Evolutionary conservation across 2,888 invertebrate genomes (phyloP).

Genomic region (Liopterus haemorrhoidalis): DNA sequence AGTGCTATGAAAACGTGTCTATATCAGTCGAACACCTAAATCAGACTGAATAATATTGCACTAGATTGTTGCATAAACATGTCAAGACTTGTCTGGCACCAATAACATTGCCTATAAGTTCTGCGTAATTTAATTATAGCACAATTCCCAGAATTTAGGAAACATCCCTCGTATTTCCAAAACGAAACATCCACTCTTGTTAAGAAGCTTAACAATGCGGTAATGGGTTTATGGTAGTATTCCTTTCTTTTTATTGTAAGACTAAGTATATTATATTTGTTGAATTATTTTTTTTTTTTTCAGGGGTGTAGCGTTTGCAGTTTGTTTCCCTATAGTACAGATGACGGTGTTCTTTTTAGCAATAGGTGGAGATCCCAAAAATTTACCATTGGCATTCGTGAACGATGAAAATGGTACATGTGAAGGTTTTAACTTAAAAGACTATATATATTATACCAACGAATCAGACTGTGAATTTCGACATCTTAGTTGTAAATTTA

Average conservation of each 20-base stretch:
- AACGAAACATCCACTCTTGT: slow-evolving; percentile 8
- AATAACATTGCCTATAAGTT: too few species aligned
- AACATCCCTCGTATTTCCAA: background rate
- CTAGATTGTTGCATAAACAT: too few species aligned
- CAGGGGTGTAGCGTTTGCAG: slow-evolving; percentile 74
- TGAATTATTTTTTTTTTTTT: slow-evolving; percentile 34
- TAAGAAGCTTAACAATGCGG: too few species aligned
- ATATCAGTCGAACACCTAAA: too few species aligned
- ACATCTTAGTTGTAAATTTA: slow-evolving; percentile 58
- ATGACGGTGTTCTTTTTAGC: slow-evolving; percentile 73
- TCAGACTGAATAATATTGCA: too few species aligned
- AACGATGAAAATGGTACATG: slow-evolving; percentile 60
- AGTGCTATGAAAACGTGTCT: too few species aligned
- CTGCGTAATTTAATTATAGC: too few species aligned
- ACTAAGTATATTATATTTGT: background rate
- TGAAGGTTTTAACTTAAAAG: slow-evolving; percentile 29
- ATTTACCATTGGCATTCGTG: slow-evolving; percentile 68
- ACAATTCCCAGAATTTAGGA: too few species aligned
- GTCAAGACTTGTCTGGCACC: too few species aligned
- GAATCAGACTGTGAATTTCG: slow-evolving; percentile 48
- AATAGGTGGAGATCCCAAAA: slow-evolving; percentile 69
- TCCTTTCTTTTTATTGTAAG: slow-evolving; percentile 16
- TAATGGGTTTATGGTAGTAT: too few species aligned
- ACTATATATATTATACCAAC: slow-evolving; percentile 43
- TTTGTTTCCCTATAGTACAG: slow-evolving; percentile 77